A percentile compares a stretch with the other conserved stretches of the same genome.
Conservation (phyloP, 2,888 invertebrate species). For the Quadriops clusia region DNA sequence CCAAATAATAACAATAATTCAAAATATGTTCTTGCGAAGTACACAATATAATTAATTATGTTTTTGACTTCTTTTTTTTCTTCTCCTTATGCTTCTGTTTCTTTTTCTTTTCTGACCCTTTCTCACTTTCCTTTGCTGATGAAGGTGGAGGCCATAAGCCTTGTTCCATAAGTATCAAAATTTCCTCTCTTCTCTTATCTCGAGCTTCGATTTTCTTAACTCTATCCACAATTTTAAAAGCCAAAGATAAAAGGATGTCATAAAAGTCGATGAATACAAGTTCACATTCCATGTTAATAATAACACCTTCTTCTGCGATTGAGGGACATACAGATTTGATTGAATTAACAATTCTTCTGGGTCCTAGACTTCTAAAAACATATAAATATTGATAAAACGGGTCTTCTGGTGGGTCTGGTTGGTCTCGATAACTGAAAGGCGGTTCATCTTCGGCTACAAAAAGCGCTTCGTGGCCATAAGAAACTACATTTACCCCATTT, state of each 20-base stretch:
- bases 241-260: conserved; percentile 6
- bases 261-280: conserved; percentile 13
- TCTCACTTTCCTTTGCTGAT: too few relatives aligned
- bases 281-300: conserved; percentile 11
- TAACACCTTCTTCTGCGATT: conserved; percentile 8
- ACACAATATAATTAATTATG: too few relatives aligned
- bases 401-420: conserved; percentile 7
- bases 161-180: too few relatives aligned
- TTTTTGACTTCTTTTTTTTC: too few relatives aligned
- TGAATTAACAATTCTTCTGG: conserved; percentile 8
- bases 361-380: conserved; percentile 8
- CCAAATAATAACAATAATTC: too few relatives aligned
- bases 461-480: conserved; percentile 22
- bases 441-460: conserved; percentile 19
- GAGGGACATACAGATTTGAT: conserved; percentile 9
- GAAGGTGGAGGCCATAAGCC: too few relatives aligned
- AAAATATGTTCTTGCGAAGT: too few relatives aligned
- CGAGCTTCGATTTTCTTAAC: conserved; percentile 6
- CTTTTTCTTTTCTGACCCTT: too few relatives aligned
- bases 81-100: too few relatives aligned
- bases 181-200: too few relatives aligned
- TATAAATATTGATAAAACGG: conserved; percentile 9
- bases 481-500: conserved; percentile 22
- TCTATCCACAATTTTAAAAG: conserved; percentile 4
- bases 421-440: conserved; percentile 2